Evolutionary conservation across 1,140 invertebrate genomes (phyloP).

Genomic region (Diachasma alloeum): DNA sequence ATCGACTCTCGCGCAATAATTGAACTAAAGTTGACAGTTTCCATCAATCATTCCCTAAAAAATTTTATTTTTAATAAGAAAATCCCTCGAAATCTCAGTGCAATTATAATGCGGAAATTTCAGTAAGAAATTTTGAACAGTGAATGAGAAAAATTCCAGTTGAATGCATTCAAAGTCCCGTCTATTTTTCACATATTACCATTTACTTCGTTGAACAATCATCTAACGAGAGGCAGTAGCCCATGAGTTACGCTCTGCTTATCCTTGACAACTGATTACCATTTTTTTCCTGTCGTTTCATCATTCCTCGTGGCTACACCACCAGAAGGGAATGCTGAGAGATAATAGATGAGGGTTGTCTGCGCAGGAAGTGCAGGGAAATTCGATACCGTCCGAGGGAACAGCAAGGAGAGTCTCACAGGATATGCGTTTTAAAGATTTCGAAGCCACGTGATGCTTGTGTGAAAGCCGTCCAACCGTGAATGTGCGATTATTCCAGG

Average conservation of each 20-base stretch:
- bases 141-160: too few species aligned
- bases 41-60: too few species aligned
- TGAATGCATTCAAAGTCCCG: neutral
- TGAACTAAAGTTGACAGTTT: too few species aligned
- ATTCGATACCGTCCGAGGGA: neutral
- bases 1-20: too few species aligned
- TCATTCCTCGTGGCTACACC: neutral
- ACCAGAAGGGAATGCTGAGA: neutral
- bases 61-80: too few species aligned
- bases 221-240: constrained; percentile 58
- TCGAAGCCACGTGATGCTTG: constrained; percentile 11
- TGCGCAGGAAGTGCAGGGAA: neutral
- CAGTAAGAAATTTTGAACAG: too few species aligned
- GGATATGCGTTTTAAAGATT: neutral
- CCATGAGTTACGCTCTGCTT: constrained; percentile 61
- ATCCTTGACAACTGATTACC: constrained; percentile 55
- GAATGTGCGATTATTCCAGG: neutral
- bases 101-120: too few species aligned
- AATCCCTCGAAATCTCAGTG: too few species aligned
- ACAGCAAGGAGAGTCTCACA: neutral
- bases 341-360: neutral
- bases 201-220: constrained; percentile 24
- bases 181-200: neutral
- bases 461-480: neutral
- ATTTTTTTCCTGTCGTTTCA: constrained; percentile 35